Conservation (phyloP, 1,140 invertebrate genomes). For the Metaphire vulgaris region DNA sequence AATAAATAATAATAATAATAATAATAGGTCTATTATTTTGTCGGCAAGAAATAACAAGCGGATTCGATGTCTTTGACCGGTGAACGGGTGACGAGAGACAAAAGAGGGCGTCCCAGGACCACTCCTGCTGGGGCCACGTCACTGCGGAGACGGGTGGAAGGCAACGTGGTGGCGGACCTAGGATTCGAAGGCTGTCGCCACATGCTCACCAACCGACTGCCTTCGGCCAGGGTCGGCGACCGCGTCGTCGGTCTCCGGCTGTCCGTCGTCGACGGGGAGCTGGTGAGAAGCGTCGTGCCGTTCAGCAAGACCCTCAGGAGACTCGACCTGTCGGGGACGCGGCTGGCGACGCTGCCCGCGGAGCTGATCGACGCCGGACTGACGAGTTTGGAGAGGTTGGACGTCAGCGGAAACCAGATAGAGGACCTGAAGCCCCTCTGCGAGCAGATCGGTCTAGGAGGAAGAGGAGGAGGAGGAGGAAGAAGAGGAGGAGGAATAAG, state of each 20-base stretch:
- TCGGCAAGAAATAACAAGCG: no score
- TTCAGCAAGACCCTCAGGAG: constrained; percentile 36
- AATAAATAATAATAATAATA: no score
- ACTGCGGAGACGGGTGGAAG: no score
- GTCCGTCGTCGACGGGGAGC: constrained; percentile 38
- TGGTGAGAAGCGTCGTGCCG: neutral
- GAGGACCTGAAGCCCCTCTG: constrained; percentile 37
- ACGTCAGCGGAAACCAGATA: constrained; percentile 42
- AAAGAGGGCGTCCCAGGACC: no score
- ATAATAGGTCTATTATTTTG: no score
- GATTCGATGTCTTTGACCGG: no score
- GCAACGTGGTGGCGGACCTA: constrained; percentile 41
- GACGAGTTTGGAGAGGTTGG: constrained; percentile 40
- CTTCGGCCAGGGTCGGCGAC: constrained; percentile 36
- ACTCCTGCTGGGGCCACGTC: no score
- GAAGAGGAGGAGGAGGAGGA: no score
- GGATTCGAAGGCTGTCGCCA: constrained; percentile 41
- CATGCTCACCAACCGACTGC: constrained; percentile 42
- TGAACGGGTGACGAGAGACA: no score
- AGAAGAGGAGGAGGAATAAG: no score
- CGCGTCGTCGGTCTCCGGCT: constrained; percentile 38
- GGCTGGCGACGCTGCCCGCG: constrained; percentile 37
- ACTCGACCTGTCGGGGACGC: constrained; percentile 34
- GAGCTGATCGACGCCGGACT: constrained; percentile 35
- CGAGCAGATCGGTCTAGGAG: constrained; percentile 38